A percentile compares a stretch with the other conserved stretches of the same genome.
phyloP scores from a whole-genome alignment of 2,888 invertebrate species.

The Tinea pellionella region DNA sequence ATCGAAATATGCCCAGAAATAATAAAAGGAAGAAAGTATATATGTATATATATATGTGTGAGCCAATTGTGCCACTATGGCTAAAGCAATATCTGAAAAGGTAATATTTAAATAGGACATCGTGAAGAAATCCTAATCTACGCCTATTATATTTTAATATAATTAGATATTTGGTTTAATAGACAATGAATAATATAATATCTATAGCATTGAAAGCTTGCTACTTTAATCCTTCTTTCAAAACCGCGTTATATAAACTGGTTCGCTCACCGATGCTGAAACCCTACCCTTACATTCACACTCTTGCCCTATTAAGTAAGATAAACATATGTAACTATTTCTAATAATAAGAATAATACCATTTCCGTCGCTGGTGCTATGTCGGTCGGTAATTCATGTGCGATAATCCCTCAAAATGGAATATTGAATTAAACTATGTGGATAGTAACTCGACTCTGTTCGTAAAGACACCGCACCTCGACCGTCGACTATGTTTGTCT shows the following conservation, averaged over 20 bases:
- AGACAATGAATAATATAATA: background rate
- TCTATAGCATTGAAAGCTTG: background rate
- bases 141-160: background rate
- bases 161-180: constrained; percentile 3
- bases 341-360: background rate
- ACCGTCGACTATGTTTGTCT: constrained; percentile 29
- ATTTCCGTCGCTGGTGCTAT: background rate
- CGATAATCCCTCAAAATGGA: background rate
- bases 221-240: background rate
- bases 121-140: background rate
- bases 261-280: background rate
- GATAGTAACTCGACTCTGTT: background rate
- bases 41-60: background rate
- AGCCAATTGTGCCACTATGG: background rate
- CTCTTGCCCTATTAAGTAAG: background rate
- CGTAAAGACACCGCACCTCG: background rate
- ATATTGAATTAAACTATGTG: background rate
- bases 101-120: background rate
- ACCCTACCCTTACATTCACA: background rate
- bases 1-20: background rate
- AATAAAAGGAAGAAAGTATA: background rate
- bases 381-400: background rate
- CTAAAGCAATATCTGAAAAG: background rate
- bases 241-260: background rate
- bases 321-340: background rate